phyloP scores from a whole-genome alignment of 92 coral and sea anemone genomes.

The Isaurus tuberculatus region DNA sequence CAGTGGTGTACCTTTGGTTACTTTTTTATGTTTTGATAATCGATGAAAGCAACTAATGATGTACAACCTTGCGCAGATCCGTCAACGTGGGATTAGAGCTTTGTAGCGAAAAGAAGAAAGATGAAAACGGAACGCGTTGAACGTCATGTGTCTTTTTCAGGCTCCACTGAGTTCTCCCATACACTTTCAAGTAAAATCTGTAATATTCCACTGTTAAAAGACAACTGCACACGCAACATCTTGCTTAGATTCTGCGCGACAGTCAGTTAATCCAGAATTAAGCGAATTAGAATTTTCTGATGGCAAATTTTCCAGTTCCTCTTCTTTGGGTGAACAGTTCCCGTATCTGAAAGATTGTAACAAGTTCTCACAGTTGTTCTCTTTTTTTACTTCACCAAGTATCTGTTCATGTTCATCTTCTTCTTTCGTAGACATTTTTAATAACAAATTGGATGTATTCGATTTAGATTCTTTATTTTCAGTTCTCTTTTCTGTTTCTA shows the following conservation, averaged over 20 bases:
- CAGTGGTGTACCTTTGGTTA: too few relatives aligned
- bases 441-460: slow-evolving; percentile 12
- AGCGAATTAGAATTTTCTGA: background rate
- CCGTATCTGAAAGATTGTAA: background rate
- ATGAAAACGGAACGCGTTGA: too few relatives aligned
- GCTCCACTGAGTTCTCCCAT: too few relatives aligned
- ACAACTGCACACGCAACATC: background rate
- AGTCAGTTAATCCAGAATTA: background rate
- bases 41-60: too few relatives aligned
- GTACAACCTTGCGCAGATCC: too few relatives aligned
- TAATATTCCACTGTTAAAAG: background rate
- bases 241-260: background rate
- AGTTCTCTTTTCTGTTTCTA: background rate
- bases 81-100: too few relatives aligned
- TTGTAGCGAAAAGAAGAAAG: too few relatives aligned
- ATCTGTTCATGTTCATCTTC: slow-evolving; percentile 2
- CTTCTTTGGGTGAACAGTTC: slow-evolving; percentile 33
- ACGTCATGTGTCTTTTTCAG: too few relatives aligned
- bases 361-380: background rate
- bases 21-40: too few relatives aligned
- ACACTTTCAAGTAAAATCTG: too few relatives aligned
- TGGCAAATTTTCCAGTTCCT: background rate
- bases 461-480: background rate
- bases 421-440: background rate
- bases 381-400: background rate